phyloP scores from a whole-genome alignment of 2,797 vertebrate species.

The Pipistrellus nathusii region DNA sequence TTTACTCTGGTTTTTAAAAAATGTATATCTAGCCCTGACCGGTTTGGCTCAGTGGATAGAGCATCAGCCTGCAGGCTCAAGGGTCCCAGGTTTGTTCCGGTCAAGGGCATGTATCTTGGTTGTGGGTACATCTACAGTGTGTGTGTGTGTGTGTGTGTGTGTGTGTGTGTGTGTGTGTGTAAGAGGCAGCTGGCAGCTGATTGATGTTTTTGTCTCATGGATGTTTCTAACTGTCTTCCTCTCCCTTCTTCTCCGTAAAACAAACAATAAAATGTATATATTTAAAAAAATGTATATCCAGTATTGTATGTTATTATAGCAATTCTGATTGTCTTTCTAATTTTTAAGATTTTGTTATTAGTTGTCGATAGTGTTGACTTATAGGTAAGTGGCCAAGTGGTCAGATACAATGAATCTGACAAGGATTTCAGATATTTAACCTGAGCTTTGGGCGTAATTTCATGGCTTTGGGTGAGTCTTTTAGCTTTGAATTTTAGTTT shows the following conservation, averaged over 20 bases:
- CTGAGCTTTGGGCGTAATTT: conserved; percentile 59
- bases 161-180: no score
- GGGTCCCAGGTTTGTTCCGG: no score
- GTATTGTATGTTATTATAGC: background rate
- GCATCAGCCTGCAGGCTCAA: no score
- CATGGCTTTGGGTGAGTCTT: conserved; percentile 33
- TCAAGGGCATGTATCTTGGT: no score
- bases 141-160: no score
- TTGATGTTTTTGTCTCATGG: no score
- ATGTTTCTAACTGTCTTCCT: no score
- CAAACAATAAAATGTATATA: no score
- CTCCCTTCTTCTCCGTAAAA: no score
- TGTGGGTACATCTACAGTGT: no score
- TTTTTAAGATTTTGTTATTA: conserved; percentile 45
- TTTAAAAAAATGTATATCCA: background rate
- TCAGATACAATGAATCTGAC: conserved; percentile 31
- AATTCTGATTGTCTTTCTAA: conserved; percentile 20
- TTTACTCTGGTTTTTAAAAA: background rate
- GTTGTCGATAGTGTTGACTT: conserved; percentile 5
- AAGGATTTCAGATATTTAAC: conserved; percentile 60
- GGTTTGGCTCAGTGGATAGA: no score
- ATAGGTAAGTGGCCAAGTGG: background rate
- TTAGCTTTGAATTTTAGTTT: conserved; percentile 63
- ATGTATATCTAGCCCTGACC: background rate
- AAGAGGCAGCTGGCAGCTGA: no score